These are phyloP conservation scores for Aleiodes leptofemur DNA, from an alignment of 2,888 invertebrate genomes.

Conservation along the genomic window DNA sequence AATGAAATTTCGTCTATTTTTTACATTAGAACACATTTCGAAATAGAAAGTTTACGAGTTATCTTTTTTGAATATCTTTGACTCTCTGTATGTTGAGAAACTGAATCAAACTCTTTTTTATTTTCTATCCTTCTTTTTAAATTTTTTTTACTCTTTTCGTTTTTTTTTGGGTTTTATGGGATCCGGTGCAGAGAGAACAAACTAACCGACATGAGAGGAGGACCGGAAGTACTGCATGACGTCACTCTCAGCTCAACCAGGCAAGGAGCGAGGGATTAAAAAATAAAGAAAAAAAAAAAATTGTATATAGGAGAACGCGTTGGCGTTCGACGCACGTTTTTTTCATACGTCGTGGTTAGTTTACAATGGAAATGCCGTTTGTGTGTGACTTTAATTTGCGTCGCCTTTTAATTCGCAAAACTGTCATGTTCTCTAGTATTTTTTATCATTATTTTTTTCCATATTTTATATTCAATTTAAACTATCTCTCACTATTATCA, in stretches of 20 bases:
- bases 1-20: conserved; percentile 26
- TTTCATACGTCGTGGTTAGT: conserved; percentile 9
- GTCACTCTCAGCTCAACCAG: conserved; percentile 34
- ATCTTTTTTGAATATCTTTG: conserved; percentile 4
- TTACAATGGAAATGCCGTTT: conserved; percentile 32
- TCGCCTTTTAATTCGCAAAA: conserved; percentile 27
- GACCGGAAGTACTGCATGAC: conserved; percentile 41
- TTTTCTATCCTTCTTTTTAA: too few relatives aligned
- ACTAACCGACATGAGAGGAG: conserved; percentile 29
- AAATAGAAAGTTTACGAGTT: conserved; percentile 20
- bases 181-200: background rate
- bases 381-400: conserved; percentile 31
- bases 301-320: conserved; percentile 17
- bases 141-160: background rate
- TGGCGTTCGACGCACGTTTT: conserved; percentile 40
- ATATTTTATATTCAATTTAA: background rate
- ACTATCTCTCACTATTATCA: conserved; percentile 11
- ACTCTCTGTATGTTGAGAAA: background rate
- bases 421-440: conserved; percentile 20
- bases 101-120: background rate
- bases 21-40: background rate
- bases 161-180: conserved; percentile 29
- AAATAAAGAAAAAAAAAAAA: conserved; percentile 18
- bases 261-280: conserved; percentile 22
- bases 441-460: conserved; percentile 2